Evolutionary conservation across 1,140 invertebrate species (phyloP), one percentile per base, ranked within the genome.

Genomic region (Glossosoma conforme): DNA sequence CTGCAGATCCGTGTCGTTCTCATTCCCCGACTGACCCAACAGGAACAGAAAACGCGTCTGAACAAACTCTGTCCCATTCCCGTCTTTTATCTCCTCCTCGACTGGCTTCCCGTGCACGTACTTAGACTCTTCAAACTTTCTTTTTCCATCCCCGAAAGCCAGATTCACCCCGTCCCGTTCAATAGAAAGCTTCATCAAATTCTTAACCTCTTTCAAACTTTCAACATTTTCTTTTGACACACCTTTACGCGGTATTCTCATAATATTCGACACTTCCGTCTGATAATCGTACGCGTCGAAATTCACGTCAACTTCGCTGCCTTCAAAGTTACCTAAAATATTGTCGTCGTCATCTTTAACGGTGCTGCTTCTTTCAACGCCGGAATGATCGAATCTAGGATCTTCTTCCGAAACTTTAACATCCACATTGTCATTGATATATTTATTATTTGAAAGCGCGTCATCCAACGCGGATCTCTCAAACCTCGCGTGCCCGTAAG

Each of bases 1-100:
- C 71, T 84, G 74, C 3, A 77, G 59, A 5, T 63, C 60, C 28
- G 65, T 58, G 28, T 58, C 51, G n/a, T 58, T 58, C 45, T 46
- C 65, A 62, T 81, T 79, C 37, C 69, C 64, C 54, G 76, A 74
- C 60, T 76, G 66, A 35, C 80, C 80, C 44, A 82, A 59, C 25
- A 82, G 60, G 68, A 82, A 83, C 47, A 70, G 72, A 37, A 79
- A 58, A 60, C 65, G 72, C 5, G 76, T 59, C 22, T 56, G 20
- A 19, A 56, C 58, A 13, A 30, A 25, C 25, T 14, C 38, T 18
- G 19, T 33, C 13, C 33, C 44, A 13, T 24, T 20, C 10, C 15
- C 20, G 17, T 25, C 28, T 32, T 32, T 48, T 3, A 28, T 40
- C 17, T 48, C 33, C 28, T 40, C 43, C 58, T 46, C 61, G 19